Base-by-base conservation (phyloP, 2,113 vertebrate genomes). In the Neogobius melanostomus region DNA sequence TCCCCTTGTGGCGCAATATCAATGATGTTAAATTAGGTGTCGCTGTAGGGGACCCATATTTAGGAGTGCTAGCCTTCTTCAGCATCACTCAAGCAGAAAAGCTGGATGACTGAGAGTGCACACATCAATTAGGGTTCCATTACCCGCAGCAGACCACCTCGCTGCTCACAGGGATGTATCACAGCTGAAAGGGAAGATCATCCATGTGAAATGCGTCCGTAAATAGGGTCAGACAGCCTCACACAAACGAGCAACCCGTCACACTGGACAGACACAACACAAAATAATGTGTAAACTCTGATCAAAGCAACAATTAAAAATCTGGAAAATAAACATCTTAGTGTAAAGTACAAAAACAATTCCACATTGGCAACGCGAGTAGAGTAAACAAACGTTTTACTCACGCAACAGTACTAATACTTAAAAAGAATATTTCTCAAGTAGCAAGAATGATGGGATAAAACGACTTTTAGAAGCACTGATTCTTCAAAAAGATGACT, bases 101-200 rank as follows among this genome's bases (percentile, higher is more conserved):
- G 64, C 9, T 69, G 54, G 44, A 67, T 68, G 76, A 83, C 70
- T 62, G 21, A 45, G 51, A 67, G 36, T 45, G 53, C 69, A 75
- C 46, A 45, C 54, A 72, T 88, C 85, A 79, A 66, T 85, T 72
- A 36, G 77, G 74, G 68, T 85, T 87, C 81, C 83, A 89, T 88
- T 84, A 84, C 65, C 68, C 51, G 67, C 62, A 9, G 43, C 72
- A 77, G 65, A 43, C 52, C 68, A 50, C 44, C 44, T 42, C 54
- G 2, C 7, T 6, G 28, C 17, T 46, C 60, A 46, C 3, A n/a
- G 36, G 28, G 43, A 12, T 60, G 15, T 8, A n/a, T n/a, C 36
- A 6, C 11, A 8, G n/a, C 14, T 9, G 42, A 61, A 44, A 61
- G 42, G 14, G 48, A 36, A 61, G 56, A 28, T 36, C 9, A 54